Evolutionary conservation across 1,140 invertebrate genomes (phyloP), one percentile per base, ranked within the genome.

Genomic region (Piezodorus guildinii): DNA sequence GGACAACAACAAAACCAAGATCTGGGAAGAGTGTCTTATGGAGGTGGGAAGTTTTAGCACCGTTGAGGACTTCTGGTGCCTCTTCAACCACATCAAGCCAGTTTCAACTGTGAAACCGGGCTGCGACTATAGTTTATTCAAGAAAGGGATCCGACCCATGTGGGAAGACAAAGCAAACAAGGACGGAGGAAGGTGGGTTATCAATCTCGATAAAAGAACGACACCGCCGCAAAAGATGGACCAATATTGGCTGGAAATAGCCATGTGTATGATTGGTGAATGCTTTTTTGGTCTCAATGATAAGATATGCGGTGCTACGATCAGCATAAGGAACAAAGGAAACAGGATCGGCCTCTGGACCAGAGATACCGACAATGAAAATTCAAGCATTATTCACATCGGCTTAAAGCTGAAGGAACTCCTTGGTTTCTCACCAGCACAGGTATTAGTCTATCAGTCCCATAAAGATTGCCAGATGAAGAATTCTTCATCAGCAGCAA

Each of bases 11-110:
- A 85, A 89, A 69, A 82, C 78, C 62, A 91, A 91, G 73, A 74
- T 81, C 52, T 98, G 95, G 96, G 90, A 94, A 74, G 89, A 95
- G 67, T 94, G 94, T 77, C 83, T 94, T 68, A 87, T 91, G 72
- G 85, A 94, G 76, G 87, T 98, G 43, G 90, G 90, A 30, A 86
- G 85, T 61, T 96, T 98, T 76, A 86, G 92, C 73, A 96, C 93
- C 25, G 93, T 96, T 34, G 96, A 99, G 81, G 96, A 98, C 78
- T 99, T 99, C 73, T 99, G 96, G 96, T 91, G 92, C 72, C 77
- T 96, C 51, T 94, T 92, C 76, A 94, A 96, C 73, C 93, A 97
- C 71, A 93, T 97, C 65, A 95, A 95, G 74, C 78, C 84, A 69
- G 91, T 94, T 5, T 94, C 90, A 63, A 90, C 93, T 71, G 74